Evolutionary conservation across 2,888 invertebrate species (phyloP).

Genomic region (Cerceris ruficornis): DNA sequence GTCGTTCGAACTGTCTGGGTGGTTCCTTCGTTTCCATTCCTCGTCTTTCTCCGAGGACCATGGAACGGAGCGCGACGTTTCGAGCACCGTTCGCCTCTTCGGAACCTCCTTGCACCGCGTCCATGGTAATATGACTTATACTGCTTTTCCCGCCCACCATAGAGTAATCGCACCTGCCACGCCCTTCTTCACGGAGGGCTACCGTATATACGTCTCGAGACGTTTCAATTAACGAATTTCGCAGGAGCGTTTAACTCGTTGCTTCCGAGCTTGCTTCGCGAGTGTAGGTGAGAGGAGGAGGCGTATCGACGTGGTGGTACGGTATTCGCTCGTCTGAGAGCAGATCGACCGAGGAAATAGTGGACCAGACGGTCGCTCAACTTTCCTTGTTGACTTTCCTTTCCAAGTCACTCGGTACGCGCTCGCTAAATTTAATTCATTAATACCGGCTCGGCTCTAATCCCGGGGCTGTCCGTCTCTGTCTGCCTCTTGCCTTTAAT

Average conservation of each 20-base stretch:
- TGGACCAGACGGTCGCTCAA: slow-evolving; percentile 46
- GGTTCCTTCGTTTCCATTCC: slow-evolving; percentile 41
- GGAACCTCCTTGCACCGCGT: slow-evolving; percentile 16
- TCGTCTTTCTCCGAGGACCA: slow-evolving; percentile 6
- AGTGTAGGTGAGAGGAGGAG: neutral
- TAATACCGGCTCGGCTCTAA: slow-evolving; percentile 47
- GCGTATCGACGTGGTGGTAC: neutral
- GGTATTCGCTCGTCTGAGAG: neutral
- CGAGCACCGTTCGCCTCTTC: slow-evolving; percentile 3
- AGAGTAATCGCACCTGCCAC: slow-evolving; percentile 65
- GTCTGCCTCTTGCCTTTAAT: slow-evolving; percentile 30
- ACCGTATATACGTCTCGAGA: slow-evolving; percentile 55
- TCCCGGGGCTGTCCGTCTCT: slow-evolving; percentile 17
- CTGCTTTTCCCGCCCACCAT: slow-evolving; percentile 62
- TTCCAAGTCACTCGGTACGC: slow-evolving; percentile 38
- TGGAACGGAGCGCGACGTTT: neutral
- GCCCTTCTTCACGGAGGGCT: slow-evolving; percentile 56
- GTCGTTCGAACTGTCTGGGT: slow-evolving; percentile 23
- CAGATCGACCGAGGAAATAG: slow-evolving; percentile 8
- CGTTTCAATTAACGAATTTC: slow-evolving; percentile 74
- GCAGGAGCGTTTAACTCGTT: slow-evolving; percentile 29
- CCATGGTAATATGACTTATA: slow-evolving; percentile 62
- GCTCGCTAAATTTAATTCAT: slow-evolving; percentile 63
- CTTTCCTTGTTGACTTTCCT: slow-evolving; percentile 57
- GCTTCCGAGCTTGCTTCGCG: neutral